Conservation (phyloP, 2,113 vertebrate genomes). For the Oncorhynchus tshawytscha region DNA sequence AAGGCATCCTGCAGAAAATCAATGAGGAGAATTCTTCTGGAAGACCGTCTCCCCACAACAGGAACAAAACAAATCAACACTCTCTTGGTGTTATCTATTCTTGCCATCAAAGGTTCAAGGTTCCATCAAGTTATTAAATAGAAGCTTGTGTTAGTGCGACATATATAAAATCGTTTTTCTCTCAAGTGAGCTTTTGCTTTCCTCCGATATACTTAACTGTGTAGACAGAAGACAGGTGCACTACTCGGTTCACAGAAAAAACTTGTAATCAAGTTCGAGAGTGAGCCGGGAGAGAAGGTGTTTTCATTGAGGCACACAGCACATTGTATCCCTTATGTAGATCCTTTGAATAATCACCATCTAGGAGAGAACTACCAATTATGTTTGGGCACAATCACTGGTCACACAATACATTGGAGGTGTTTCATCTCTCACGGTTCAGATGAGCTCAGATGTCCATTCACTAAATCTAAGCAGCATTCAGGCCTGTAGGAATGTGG, state of each 20-base stretch:
- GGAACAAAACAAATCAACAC: not conserved
- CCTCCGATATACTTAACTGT: not conserved
- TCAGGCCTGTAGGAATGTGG: not conserved
- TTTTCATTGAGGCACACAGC: not conserved
- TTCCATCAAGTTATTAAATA: not conserved
- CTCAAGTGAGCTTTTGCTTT: not conserved
- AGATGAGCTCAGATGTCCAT: not conserved
- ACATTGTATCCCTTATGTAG: not conserved
- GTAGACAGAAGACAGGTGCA: not conserved
- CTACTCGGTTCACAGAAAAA: not conserved
- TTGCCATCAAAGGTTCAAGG: not conserved
- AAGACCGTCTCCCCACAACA: not conserved
- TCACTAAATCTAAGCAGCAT: not conserved
- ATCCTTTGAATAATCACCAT: not conserved
- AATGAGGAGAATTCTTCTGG: no score
- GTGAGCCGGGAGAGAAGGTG: not conserved
- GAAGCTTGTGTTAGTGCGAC: conserved; percentile 12
- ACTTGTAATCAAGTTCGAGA: not conserved
- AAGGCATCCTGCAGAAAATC: not conserved
- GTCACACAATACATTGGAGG: not conserved
- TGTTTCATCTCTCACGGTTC: not conserved
- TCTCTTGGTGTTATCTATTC: conserved; percentile 6
- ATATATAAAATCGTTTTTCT: not conserved
- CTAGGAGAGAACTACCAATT: not conserved
- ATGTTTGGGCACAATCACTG: not conserved